Conservation (phyloP, 2,888 invertebrate genomes). For the Tethea ocularis region DNA sequence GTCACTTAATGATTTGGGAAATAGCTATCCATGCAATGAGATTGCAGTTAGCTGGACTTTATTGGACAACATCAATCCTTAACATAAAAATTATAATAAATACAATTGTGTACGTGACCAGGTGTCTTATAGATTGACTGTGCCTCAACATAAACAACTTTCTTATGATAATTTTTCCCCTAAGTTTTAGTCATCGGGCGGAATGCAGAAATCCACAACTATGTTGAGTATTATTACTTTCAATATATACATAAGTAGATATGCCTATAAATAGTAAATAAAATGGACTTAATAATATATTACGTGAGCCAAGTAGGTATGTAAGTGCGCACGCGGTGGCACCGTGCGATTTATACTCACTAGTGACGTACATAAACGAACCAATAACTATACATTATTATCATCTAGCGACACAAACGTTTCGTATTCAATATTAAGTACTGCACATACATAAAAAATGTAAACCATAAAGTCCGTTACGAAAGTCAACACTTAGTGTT, state of each 20-base stretch:
- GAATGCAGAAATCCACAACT: slow-evolving; percentile 85
- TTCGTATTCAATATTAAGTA: slow-evolving; percentile 74
- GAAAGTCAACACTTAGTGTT: slow-evolving; percentile 73
- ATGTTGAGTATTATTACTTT: slow-evolving; percentile 81
- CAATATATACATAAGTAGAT: slow-evolving; percentile 82
- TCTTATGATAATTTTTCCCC: slow-evolving; percentile 73
- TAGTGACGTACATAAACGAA: slow-evolving; percentile 60
- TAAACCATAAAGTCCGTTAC: slow-evolving; percentile 51
- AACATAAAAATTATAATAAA: slow-evolving; percentile 45
- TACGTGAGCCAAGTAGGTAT: slow-evolving; percentile 62
- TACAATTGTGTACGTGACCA: slow-evolving; percentile 56
- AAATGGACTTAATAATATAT: slow-evolving; percentile 58
- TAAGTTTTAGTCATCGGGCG: slow-evolving; percentile 83
- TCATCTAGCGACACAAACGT: slow-evolving; percentile 75
- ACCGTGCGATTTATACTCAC: slow-evolving; percentile 58
- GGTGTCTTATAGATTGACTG: slow-evolving; percentile 55
- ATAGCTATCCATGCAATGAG: slow-evolving; percentile 60
- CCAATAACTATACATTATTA: slow-evolving; percentile 55
- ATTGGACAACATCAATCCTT: slow-evolving; percentile 53
- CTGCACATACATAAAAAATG: slow-evolving; percentile 47
- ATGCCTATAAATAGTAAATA: slow-evolving; percentile 73
- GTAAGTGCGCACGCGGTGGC: slow-evolving; percentile 51
- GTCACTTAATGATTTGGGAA: slow-evolving; percentile 78
- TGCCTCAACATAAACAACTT: slow-evolving; percentile 64
- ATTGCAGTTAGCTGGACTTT: slow-evolving; percentile 47